A percentile compares a stretch with the other conserved stretches of the same genome.
Evolutionary conservation across 2,888 invertebrate species (phyloP).

Genomic region (Melinaea marsaeus): DNA sequence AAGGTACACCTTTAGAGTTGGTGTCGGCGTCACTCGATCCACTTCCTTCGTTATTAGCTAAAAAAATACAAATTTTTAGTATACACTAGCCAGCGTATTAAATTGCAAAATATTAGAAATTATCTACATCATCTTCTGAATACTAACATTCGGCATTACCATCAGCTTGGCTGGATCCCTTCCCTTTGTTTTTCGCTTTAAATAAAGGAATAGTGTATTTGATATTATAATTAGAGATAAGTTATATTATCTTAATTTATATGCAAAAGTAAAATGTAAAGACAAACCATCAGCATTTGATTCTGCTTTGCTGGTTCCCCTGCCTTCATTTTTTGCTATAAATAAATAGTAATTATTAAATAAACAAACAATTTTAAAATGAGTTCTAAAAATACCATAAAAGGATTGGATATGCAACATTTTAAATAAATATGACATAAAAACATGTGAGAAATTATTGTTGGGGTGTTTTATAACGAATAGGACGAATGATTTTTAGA

Average conservation of each 20-base stretch:
- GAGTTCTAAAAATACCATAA: too few species aligned
- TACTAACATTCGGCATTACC: not conserved
- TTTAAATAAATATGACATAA: too few species aligned
- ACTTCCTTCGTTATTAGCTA: slow-evolving; percentile 7
- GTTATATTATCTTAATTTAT: not conserved
- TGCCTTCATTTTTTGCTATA: slow-evolving; percentile 2
- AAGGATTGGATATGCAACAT: too few species aligned
- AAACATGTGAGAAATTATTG: too few species aligned
- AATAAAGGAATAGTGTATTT: not conserved
- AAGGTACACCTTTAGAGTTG: not conserved
- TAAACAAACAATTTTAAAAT: too few species aligned
- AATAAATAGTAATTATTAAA: not conserved
- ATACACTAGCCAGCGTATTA: too few species aligned
- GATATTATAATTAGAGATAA: not conserved
- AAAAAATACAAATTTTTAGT: not conserved
- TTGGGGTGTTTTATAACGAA: too few species aligned
- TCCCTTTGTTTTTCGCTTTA: not conserved
- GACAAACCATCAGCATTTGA: slow-evolving; percentile 4
- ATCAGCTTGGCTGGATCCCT: not conserved
- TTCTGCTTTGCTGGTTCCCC: not conserved
- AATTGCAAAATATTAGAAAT: too few species aligned
- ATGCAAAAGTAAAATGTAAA: not conserved
- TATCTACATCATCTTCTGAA: too few species aligned
- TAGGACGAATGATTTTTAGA: too few species aligned
- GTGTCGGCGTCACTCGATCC: slow-evolving; percentile 7